phyloP scores from a whole-genome alignment of 2,113 vertebrate genomes.

The Rhegmatorhina hoffmannsi region DNA sequence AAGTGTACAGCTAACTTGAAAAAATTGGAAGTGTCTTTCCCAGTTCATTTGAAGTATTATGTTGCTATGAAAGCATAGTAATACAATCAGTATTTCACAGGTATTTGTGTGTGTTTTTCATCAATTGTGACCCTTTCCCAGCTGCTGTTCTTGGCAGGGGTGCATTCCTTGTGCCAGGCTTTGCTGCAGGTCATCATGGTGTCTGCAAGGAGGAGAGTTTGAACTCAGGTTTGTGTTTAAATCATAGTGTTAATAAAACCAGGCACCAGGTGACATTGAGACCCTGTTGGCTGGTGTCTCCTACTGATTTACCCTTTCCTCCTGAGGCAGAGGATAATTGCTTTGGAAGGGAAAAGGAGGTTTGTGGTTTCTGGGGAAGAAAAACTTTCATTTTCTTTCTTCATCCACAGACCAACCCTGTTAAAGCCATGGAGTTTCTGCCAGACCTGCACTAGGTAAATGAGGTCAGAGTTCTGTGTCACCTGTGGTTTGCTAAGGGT shows the following conservation, averaged over 20 bases:
- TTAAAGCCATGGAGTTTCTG: not conserved
- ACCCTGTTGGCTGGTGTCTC: not conserved
- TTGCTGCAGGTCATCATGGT: not conserved
- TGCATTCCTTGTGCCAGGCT: not conserved
- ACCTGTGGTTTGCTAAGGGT: not conserved
- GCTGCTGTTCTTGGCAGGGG: not conserved
- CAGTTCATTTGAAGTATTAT: not conserved
- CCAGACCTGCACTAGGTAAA: fast-evolving
- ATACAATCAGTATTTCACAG: conserved; percentile 22
- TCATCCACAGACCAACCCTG: fast-evolving
- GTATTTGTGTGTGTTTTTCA: not conserved
- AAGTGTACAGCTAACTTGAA: not conserved
- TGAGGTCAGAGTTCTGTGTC: not conserved
- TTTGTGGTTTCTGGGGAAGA: not conserved
- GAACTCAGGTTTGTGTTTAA: not conserved
- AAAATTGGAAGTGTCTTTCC: not conserved
- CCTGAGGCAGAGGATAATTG: not conserved
- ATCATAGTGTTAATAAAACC: not conserved
- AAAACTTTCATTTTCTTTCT: not conserved
- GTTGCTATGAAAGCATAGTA: conserved; percentile 18
- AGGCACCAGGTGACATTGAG: not conserved
- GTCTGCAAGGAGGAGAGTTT: not conserved
- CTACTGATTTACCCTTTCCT: not conserved
- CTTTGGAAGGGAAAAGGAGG: not conserved
- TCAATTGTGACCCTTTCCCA: not conserved